Percentiles rank a stretch among this genome's conserved stretches.
Evolutionary conservation across 2,113 vertebrate species (phyloP).

Genomic region (Heloderma charlesbogerti): DNA sequence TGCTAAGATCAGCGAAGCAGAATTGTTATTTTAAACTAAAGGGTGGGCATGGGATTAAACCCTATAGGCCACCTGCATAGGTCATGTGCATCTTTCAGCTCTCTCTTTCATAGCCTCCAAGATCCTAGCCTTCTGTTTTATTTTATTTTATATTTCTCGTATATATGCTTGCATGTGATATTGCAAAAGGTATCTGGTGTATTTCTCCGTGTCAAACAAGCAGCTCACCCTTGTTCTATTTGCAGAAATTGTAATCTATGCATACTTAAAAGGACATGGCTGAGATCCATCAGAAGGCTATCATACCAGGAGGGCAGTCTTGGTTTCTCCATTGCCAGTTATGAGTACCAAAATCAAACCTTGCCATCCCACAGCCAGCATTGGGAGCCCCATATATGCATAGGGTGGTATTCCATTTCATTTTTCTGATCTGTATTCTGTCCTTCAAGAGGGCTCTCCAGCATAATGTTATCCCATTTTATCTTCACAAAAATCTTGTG

Average conservation of each 20-base stretch:
- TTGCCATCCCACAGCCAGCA: background rate
- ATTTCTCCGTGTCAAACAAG: background rate
- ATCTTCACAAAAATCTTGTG: background rate
- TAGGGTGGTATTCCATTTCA: no score
- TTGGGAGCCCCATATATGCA: background rate
- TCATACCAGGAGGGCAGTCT: background rate
- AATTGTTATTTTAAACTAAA: slow-evolving; percentile 34
- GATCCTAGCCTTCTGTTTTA: background rate
- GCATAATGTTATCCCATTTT: background rate
- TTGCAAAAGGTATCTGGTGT: background rate
- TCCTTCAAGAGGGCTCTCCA: no score
- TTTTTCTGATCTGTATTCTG: background rate
- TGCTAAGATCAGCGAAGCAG: slow-evolving; percentile 35
- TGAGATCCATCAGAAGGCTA: background rate
- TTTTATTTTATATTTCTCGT: background rate
- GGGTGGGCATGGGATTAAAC: background rate
- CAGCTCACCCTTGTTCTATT: background rate
- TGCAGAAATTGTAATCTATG: background rate
- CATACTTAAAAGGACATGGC: background rate
- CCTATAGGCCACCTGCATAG: background rate
- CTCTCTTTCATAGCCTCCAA: background rate
- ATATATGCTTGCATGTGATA: background rate
- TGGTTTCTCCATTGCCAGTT: background rate
- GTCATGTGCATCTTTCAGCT: background rate
- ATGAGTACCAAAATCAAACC: background rate